Evolutionary conservation across 1,140 invertebrate species (phyloP).

Genomic region (Zaprionus camerounensis): DNA sequence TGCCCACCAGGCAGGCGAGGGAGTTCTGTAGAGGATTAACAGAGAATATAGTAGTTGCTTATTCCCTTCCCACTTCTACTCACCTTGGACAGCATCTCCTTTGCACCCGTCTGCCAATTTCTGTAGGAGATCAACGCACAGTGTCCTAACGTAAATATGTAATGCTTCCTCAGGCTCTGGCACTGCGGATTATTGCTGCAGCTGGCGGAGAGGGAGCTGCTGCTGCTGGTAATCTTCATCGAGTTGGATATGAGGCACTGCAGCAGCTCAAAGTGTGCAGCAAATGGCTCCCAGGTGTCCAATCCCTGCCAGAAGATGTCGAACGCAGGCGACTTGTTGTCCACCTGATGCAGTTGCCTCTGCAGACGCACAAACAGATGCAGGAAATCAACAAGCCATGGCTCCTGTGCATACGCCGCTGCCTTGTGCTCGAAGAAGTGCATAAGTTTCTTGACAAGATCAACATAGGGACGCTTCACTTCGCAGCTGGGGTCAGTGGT

Average conservation of each 20-base stretch:
- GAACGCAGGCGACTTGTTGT: slow-evolving; percentile 26
- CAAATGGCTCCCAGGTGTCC: slow-evolving; percentile 26
- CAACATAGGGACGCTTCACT: slow-evolving; percentile 41
- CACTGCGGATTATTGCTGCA: slow-evolving; percentile 33
- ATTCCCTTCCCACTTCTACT: not conserved
- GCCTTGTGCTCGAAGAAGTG: slow-evolving; percentile 48
- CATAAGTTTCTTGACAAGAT: slow-evolving; percentile 49
- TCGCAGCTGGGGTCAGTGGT: not conserved
- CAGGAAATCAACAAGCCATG: slow-evolving; percentile 56
- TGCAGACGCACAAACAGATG: slow-evolving; percentile 49
- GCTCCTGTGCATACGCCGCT: slow-evolving; percentile 30
- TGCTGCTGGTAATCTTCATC: slow-evolving; percentile 25
- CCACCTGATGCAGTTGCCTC: slow-evolving; percentile 46
- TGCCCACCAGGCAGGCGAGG: slow-evolving; percentile 14
- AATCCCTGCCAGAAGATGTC: slow-evolving; percentile 57
- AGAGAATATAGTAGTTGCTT: not conserved
- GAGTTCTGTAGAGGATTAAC: slow-evolving; percentile 5
- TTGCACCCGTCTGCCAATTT: slow-evolving; percentile 43
- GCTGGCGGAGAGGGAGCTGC: slow-evolving; percentile 32
- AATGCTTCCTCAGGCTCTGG: slow-evolving; percentile 44
- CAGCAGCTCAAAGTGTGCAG: slow-evolving; percentile 54
- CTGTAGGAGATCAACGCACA: slow-evolving; percentile 51
- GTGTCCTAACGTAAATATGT: slow-evolving; percentile 35
- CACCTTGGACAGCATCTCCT: slow-evolving; percentile 34
- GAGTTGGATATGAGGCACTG: slow-evolving; percentile 18